A percentile compares a stretch with the other conserved stretches of the same genome.
These are phyloP conservation scores for Tylochromis polylepis DNA, from an alignment of 2,113 vertebrate genomes.

Conservation along the genomic window DNA sequence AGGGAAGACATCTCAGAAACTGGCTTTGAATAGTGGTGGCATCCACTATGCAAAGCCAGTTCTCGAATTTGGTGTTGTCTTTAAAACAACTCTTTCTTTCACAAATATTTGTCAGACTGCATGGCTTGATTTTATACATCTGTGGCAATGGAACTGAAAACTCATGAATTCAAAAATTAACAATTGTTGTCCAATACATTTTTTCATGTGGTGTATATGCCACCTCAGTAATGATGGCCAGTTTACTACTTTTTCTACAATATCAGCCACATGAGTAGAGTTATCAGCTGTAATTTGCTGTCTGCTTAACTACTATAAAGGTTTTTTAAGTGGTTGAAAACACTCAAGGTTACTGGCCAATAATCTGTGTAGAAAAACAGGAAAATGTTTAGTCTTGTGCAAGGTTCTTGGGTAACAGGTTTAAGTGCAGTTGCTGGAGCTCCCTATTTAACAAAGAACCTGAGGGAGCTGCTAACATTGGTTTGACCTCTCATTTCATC, in stretches of 20 bases:
- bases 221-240: not conserved
- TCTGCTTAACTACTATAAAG: not conserved
- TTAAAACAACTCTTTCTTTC: not conserved
- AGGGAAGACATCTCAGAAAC: not conserved
- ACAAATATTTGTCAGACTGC: not conserved
- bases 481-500: not conserved
- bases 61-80: not conserved
- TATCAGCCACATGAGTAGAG: not conserved
- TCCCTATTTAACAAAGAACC: not conserved
- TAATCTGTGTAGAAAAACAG: not conserved
- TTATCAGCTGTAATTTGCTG: not conserved
- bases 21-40: not conserved
- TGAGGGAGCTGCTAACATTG: not conserved
- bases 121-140: not conserved
- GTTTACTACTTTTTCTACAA: not conserved
- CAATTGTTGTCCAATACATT: not conserved
- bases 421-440: not conserved
- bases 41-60: too few relatives aligned
- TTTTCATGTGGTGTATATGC: accelerated
- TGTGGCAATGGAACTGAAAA: not conserved
- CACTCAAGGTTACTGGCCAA: not conserved
- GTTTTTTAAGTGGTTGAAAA: not conserved
- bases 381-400: not conserved
- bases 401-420: accelerated
- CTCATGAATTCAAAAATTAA: not conserved